Conservation (phyloP, 2,113 vertebrate species). For the Mellivora capensis region DNA sequence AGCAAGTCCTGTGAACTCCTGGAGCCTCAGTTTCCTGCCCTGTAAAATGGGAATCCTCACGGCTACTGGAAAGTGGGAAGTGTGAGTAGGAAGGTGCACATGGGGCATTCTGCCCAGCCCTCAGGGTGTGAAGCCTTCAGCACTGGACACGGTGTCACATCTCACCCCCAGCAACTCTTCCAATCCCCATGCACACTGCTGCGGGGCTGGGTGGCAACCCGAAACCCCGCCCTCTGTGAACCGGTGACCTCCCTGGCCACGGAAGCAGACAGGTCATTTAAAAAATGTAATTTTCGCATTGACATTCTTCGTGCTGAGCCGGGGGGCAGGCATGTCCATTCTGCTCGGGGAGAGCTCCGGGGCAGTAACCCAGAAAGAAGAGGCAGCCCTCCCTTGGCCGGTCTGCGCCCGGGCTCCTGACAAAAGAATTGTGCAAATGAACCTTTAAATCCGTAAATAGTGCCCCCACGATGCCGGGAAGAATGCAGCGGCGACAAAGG, state of each 20-base stretch:
- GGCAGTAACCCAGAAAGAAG: conserved; percentile 85
- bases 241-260: conserved; percentile 80
- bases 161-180: conserved; percentile 64
- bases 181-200: conserved; percentile 10
- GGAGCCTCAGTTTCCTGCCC: background rate
- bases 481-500: conserved; percentile 94
- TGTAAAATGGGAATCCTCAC: background rate
- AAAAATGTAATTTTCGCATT: conserved; percentile 79
- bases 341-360: conserved; percentile 82
- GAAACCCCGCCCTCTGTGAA: conserved; percentile 77
- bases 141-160: background rate
- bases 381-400: conserved; percentile 84
- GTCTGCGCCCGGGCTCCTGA: conserved; percentile 90
- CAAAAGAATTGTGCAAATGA: conserved; percentile 99
- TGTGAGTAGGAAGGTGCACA: accelerated
- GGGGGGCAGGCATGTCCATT: conserved; percentile 84
- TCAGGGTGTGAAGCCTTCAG: accelerated
- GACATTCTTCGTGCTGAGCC: conserved; percentile 82
- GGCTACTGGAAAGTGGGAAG: no score
- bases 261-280: conserved; percentile 83
- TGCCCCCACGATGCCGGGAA: conserved; percentile 94
- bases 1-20: background rate
- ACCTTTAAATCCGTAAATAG: conserved; percentile 99
- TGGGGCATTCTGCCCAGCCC: accelerated
- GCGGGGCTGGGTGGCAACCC: conserved; percentile 66